Base-by-base conservation (phyloP, 1,140 invertebrate species). In the Idris sp. region DNA sequence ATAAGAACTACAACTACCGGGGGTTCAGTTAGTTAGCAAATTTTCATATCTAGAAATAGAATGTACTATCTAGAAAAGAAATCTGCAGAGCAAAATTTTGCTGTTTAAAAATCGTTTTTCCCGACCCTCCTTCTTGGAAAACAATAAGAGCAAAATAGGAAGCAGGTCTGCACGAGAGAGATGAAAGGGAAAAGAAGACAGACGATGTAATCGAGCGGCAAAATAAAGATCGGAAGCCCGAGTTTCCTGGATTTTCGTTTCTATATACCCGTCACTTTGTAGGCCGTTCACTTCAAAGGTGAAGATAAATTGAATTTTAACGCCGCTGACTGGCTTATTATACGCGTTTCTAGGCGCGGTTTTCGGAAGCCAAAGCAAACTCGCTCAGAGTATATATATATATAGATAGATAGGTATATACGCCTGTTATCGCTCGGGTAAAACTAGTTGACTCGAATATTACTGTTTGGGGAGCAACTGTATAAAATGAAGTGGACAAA, bases 251-350 rank as follows among this genome's bases (percentile, higher is more conserved):
- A 44, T 75, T 75, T 69, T 69, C 58, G 51, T 49, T 14, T 19
- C 19, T 10, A 36, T 28, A 64, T 69, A 69, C 53, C 53, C 53
- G 46, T 51, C 43, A 75, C 73, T 75, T 75, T 65, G 73, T 62
- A 69, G 73, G 64, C 73, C 56, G 58, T 68, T 59, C 44, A 69
- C 74, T 65, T 81, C 79, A 81, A 81, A 81, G 76, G 74, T 56
- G 73, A 76, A 75, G 79, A 78, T 78, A 81, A 81, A 81, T 81
- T 81, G 76, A 81, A 81, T 81, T 79, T 79, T 78, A 74, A 79
- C 78, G 74, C 78, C 69, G 28, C 44, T 40, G 51, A 61, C 53
- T 64, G 44, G 61, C 59, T 77, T 74, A 73, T 73, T 73, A 64
- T 64, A 61, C 62, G 31, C 56, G 54, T 67, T 67, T 74, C 61